These are phyloP conservation scores for Aselliscus stoliczkanus DNA, from an alignment of 2,797 vertebrate genomes.

Conservation along the genomic window DNA sequence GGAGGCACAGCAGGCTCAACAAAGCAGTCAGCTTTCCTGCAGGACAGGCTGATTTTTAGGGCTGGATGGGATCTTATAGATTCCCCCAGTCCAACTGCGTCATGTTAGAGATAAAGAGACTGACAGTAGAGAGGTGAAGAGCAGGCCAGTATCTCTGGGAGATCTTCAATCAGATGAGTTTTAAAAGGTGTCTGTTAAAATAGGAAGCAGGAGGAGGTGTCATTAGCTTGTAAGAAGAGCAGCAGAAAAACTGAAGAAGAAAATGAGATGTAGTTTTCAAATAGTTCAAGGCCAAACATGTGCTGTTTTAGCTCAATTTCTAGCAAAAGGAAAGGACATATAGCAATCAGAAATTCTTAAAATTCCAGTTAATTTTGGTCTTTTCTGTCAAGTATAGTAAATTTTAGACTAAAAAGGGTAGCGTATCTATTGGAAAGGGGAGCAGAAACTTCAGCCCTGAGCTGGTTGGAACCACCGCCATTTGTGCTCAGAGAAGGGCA, in stretches of 20 bases:
- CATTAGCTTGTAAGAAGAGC: neutral
- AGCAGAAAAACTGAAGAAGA: neutral
- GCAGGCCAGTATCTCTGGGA: neutral
- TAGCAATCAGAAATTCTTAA: neutral
- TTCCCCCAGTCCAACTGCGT: neutral
- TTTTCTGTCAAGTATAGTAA: neutral
- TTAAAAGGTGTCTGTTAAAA: neutral
- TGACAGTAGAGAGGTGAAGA: neutral
- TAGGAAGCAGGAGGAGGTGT: neutral
- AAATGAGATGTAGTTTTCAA: neutral
- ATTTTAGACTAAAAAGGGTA: neutral
- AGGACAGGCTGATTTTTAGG: neutral
- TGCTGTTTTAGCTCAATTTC: neutral
- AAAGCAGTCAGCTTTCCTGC: neutral
- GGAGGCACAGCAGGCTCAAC: neutral
- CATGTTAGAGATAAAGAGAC: neutral
- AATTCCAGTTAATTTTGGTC: neutral
- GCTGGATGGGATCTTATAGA: too few relatives aligned
- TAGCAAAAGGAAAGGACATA: neutral
- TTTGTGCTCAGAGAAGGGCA: neutral
- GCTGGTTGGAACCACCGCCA: neutral
- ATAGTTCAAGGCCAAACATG: neutral
- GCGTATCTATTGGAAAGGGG: neutral
- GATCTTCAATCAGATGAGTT: neutral
- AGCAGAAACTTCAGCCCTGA: neutral